Percentiles rank a stretch among this genome's conserved stretches.
Evolutionary conservation across 2,797 vertebrate species (phyloP).

Genomic region (Vultur gryphus): DNA sequence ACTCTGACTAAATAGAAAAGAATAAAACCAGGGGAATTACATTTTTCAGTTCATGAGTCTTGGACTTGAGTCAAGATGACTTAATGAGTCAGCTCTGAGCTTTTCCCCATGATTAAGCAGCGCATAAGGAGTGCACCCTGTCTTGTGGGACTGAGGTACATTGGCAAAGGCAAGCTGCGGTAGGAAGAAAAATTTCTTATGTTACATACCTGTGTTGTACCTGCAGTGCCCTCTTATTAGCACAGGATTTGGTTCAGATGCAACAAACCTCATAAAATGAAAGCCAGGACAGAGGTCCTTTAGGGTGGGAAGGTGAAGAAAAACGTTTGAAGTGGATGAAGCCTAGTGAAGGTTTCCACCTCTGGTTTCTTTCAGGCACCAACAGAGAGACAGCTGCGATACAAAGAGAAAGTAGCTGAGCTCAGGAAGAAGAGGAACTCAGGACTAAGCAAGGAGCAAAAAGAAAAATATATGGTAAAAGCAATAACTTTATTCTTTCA

Average conservation of each 20-base stretch:
- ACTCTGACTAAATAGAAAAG: neutral
- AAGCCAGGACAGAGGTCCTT: neutral
- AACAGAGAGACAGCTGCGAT: slow-evolving; percentile 90
- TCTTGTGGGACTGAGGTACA: neutral
- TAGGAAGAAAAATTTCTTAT: neutral
- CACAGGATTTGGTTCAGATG: neutral
- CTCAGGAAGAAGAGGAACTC: slow-evolving; percentile 94
- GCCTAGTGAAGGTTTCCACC: neutral
- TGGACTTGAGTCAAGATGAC: neutral
- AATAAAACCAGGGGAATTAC: neutral
- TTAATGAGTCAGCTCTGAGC: neutral
- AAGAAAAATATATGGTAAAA: slow-evolving; percentile 96
- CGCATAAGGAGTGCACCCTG: neutral
- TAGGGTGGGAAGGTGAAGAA: neutral
- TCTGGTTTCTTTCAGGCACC: slow-evolving; percentile 80
- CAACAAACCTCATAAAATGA: neutral
- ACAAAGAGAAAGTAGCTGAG: slow-evolving; percentile 97
- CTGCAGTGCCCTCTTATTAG: neutral
- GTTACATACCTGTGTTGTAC: neutral
- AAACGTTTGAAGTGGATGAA: neutral
- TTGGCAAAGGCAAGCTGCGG: neutral
- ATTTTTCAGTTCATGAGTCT: neutral
- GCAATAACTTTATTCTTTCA: neutral
- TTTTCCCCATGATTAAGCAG: neutral
- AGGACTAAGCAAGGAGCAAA: slow-evolving; percentile 93